Conservation (phyloP, 2,113 vertebrate genomes). For the Chiloscyllium plagiosum region DNA sequence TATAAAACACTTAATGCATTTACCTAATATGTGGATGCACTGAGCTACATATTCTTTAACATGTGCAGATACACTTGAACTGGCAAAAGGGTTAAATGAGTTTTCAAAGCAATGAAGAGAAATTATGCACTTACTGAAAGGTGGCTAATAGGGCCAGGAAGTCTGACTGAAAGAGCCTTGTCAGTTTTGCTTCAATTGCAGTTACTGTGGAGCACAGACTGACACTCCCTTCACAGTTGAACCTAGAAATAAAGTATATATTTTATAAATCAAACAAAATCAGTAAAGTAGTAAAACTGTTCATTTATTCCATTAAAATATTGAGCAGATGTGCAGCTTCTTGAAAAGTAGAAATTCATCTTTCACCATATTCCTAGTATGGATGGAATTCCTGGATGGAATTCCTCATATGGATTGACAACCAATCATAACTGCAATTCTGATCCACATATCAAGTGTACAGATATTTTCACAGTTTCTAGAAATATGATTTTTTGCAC, state of each 20-base stretch:
- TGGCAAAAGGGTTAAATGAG: background rate
- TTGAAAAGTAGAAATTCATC: background rate
- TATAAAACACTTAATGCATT: background rate
- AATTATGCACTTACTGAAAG: conserved; percentile 44
- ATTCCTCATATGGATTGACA: background rate
- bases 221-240: conserved; percentile 41
- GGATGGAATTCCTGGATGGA: no score
- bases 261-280: background rate
- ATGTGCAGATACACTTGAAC: background rate
- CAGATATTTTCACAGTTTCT: background rate
- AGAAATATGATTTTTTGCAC: background rate
- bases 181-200: conserved; percentile 45
- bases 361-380: background rate
- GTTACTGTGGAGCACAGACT: conserved; percentile 43
- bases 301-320: background rate
- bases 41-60: background rate
- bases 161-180: conserved; percentile 47
- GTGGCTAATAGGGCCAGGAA: conserved; percentile 47
- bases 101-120: background rate
- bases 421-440: background rate
- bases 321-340: background rate
- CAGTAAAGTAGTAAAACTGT: background rate
- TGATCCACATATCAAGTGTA: background rate
- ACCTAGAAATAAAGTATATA: conserved; percentile 40
- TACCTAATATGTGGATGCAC: background rate